Percentiles rank a stretch among this genome's conserved stretches.
Conservation (phyloP, 2,113 vertebrate genomes). For the Labeo catla region DNA sequence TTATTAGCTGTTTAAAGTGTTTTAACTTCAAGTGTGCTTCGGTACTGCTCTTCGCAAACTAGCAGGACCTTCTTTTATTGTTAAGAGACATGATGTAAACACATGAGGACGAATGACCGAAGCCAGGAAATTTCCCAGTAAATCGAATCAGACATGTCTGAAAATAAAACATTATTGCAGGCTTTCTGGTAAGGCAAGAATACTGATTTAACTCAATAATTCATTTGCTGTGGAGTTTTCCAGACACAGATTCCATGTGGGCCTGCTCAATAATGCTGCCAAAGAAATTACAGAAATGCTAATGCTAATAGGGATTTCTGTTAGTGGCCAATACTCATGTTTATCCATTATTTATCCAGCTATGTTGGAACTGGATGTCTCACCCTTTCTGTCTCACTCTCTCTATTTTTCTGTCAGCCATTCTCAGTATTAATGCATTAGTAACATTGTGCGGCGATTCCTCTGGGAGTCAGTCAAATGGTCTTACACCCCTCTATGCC, state of each 20-base stretch:
- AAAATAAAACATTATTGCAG: background rate
- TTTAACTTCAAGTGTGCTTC: background rate
- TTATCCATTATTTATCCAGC: constrained; percentile 13
- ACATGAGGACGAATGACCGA: background rate
- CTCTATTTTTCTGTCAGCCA: constrained; percentile 26
- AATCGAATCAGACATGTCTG: constrained; percentile 1
- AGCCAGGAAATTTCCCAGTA: background rate
- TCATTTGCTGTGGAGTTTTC: constrained; percentile 1
- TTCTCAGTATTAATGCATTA: background rate
- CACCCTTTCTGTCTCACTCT: constrained; percentile 23
- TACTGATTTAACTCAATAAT: constrained; percentile 6
- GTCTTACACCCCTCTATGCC: background rate
- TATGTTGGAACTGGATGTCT: background rate
- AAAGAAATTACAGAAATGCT: constrained; percentile 2
- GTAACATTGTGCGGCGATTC: background rate
- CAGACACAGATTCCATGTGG: background rate
- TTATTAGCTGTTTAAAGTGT: background rate
- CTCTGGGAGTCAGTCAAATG: constrained; percentile 7
- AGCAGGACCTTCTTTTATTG: background rate
- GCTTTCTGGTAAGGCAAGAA: constrained; percentile 10
- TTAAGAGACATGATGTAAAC: background rate
- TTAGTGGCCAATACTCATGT: constrained; percentile 3
- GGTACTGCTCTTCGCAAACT: background rate
- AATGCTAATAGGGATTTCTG: background rate
- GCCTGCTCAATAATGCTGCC: background rate